A percentile compares a stretch with the other conserved stretches of the same genome.
phyloP scores from a whole-genome alignment of 2,888 invertebrate species.

The Polylopha cassiicola region DNA sequence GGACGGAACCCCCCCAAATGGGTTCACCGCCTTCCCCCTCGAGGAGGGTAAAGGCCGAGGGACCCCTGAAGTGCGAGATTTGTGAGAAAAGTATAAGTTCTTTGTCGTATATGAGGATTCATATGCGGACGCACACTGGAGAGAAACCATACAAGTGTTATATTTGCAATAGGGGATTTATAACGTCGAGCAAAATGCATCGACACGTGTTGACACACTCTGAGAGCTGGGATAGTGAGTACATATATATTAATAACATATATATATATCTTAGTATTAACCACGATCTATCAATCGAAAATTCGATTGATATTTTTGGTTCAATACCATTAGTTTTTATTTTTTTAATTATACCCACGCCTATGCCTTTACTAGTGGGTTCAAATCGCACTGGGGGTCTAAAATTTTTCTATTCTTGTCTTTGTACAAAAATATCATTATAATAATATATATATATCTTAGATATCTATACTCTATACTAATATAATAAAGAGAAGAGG shows the following conservation, averaged over 20 bases:
- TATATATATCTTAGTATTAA: no score
- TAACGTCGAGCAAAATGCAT: conserved; percentile 65
- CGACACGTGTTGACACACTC: conserved; percentile 59
- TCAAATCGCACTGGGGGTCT: no score
- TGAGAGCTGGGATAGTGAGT: conserved; percentile 41
- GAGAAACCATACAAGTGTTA: conserved; percentile 61
- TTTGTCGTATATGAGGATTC: conserved; percentile 52
- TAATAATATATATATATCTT: background rate
- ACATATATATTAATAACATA: no score
- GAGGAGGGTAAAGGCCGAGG: conserved; percentile 12
- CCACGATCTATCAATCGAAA: no score
- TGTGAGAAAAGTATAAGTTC: conserved; percentile 55
- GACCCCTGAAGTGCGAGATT: conserved; percentile 38
- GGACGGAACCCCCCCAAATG: conserved; percentile 42
- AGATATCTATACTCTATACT: no score
- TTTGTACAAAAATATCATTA: no score
- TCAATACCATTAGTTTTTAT: no score
- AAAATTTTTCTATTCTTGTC: no score
- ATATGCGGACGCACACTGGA: conserved; percentile 62
- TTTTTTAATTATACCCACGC: no score
- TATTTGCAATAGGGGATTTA: conserved; percentile 53
- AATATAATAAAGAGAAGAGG: no score
- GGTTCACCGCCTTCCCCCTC: conserved; percentile 25
- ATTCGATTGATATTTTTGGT: no score
- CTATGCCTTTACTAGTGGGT: no score